Evolutionary conservation across 2,888 invertebrate genomes (phyloP).

Genomic region (Plebejus anna): DNA sequence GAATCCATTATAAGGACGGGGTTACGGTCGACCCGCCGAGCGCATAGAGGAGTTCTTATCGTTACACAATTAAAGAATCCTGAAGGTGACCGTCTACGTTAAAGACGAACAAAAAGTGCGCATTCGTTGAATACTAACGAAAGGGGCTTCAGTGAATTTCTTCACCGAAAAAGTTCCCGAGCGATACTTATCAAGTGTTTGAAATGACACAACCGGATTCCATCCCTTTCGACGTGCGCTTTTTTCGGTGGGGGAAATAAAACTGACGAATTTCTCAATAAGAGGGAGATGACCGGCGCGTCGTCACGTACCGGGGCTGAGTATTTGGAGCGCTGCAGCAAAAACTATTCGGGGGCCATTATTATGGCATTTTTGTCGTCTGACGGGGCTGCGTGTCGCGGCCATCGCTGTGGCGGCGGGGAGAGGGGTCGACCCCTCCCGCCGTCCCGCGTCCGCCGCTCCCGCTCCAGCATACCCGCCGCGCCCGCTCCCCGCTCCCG

Average conservation of each 20-base stretch:
- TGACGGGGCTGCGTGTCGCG: constrained; percentile 74
- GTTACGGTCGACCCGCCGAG: constrained; percentile 51
- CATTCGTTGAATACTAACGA: constrained; percentile 72
- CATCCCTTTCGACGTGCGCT: constrained; percentile 59
- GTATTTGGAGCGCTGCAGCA: constrained; percentile 78
- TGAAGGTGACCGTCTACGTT: constrained; percentile 75
- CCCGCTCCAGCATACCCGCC: constrained; percentile 40
- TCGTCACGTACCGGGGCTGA: constrained; percentile 70
- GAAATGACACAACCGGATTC: constrained; percentile 80
- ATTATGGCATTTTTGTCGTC: constrained; percentile 81
- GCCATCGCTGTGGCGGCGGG: constrained; percentile 61
- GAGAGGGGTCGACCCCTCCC: constrained; percentile 47
- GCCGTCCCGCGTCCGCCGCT: constrained; percentile 46
- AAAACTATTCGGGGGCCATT: constrained; percentile 78
- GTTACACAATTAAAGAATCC: constrained; percentile 70
- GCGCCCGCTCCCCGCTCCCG: constrained; percentile 46
- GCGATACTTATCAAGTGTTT: constrained; percentile 80
- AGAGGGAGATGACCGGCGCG: constrained; percentile 74
- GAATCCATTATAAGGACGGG: constrained; percentile 45
- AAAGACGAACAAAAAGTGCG: constrained; percentile 60
- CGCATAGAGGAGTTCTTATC: constrained; percentile 65
- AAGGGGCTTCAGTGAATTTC: constrained; percentile 69
- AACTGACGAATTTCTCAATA: constrained; percentile 81
- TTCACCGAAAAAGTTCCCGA: constrained; percentile 63
- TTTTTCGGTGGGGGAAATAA: constrained; percentile 65